These are phyloP conservation scores for Enteromius argenteus DNA, from an alignment of 2,797 vertebrate genomes.

Conservation along the genomic window DNA sequence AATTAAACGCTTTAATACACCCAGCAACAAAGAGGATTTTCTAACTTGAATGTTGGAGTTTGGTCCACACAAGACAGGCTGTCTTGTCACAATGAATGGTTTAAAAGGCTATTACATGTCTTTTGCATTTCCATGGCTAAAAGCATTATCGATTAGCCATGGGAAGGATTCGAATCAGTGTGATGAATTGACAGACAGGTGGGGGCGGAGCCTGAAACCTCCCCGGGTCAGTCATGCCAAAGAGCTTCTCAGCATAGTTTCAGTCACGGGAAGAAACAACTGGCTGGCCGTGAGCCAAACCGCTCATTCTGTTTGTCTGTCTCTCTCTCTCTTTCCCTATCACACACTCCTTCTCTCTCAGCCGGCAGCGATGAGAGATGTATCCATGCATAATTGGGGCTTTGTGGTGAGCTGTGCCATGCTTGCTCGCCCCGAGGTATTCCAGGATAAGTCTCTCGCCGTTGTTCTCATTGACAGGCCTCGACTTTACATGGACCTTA, in stretches of 20 bases:
- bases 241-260: constrained; percentile 44
- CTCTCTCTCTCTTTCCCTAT: constrained; percentile 19
- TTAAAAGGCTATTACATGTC: neutral
- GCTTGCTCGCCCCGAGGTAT: constrained; percentile 56
- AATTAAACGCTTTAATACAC: neutral
- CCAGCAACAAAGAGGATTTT: neutral
- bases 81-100: neutral
- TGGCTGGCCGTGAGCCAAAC: constrained; percentile 48
- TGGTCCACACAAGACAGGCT: neutral
- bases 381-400: constrained; percentile 47
- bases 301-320: constrained; percentile 38
- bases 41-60: neutral
- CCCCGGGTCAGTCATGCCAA: neutral
- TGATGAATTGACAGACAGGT: constrained; percentile 51
- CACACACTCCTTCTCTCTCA: constrained; percentile 42
- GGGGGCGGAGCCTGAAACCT: constrained; percentile 29
- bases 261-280: constrained; percentile 50
- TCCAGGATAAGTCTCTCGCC: constrained; percentile 37
- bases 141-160: constrained; percentile 13
- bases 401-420: constrained; percentile 50
- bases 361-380: constrained; percentile 54
- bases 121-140: constrained; percentile 9
- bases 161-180: constrained; percentile 22
- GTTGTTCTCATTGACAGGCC: constrained; percentile 53
- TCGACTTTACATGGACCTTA: constrained; percentile 63